Evolutionary conservation across 2,797 vertebrate species (phyloP), one percentile per base, ranked within the genome.

Genomic region (Botia kubotai): DNA sequence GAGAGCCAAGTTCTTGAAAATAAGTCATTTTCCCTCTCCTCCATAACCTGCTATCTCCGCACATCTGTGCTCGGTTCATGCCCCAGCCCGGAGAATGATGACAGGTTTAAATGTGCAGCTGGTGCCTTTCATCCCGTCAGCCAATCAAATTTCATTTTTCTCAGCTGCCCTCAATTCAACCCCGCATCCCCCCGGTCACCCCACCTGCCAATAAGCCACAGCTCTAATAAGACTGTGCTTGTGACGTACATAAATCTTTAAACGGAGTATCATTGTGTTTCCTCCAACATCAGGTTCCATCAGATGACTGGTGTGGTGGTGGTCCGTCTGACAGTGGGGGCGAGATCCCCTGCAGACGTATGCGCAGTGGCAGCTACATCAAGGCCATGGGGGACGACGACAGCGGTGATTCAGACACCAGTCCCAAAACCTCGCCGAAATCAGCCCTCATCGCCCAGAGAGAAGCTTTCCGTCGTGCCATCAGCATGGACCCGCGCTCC

Each of bases 371-470:
- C 91, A 99, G 98, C 94, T 99, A 99, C 93, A 99, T 99, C 91
- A 99, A 99, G 93, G 98, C 98, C 90, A 99, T 99, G 98, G 98
- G 97, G 0, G 98, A 99, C 0, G 97, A 99, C 48, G 98, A 99
- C 92, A 99, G 97, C 0, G 96, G 87, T 0, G 97, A 98, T 92
- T 99, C 97, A 0, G 97, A 98, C 2, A 91, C 94, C 91, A 98
- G 97, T 86, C 89, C 96, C 80, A 98, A 98, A 92, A 92, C 96
- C 8, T 93, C 95, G 2, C 97, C 97, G 79, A 96, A 98, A 89
- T 96, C 95, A 1, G 92, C 91, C 10, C 84, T 94, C 77, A 91
- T 96, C 16, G 94, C 93, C 63, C 95, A 97, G 87, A 94, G 97
- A 79, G 97, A 99, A 23, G 95, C 95, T 85, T 95, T 98, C 82